phyloP scores from a whole-genome alignment of 2,113 vertebrate genomes.

The Cynopterus brachyotis region DNA sequence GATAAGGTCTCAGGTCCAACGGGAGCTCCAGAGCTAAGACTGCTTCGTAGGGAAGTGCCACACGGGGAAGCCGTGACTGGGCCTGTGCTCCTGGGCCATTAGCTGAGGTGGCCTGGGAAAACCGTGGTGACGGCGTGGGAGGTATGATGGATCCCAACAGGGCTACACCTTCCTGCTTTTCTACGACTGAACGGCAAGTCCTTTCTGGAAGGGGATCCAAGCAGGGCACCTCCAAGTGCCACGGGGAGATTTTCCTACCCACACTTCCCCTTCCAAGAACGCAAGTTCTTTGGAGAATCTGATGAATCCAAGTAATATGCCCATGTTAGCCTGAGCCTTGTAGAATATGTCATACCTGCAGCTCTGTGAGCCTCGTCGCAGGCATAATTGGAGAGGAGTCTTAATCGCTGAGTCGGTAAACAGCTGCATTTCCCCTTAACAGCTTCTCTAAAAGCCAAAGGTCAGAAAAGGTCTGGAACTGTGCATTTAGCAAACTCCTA shows the following conservation, averaged over 20 bases:
- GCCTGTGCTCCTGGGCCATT: fast-evolving
- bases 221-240: neutral
- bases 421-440: fast-evolving
- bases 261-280: neutral
- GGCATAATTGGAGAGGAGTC: neutral
- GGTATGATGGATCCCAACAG: neutral
- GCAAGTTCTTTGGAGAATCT: neutral
- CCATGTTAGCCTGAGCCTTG: neutral
- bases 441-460: neutral
- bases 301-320: too few species aligned
- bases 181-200: fast-evolving
- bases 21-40: neutral
- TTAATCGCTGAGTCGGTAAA: neutral
- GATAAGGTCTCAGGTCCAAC: neutral
- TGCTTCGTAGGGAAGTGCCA: fast-evolving
- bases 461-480: neutral
- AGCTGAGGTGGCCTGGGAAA: neutral
- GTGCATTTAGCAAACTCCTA: neutral
- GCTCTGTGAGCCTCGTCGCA: neutral
- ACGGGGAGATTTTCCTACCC: fast-evolving
- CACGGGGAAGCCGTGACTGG: neutral
- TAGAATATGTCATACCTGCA: neutral
- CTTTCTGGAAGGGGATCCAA: neutral
- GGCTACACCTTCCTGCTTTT: fast-evolving
- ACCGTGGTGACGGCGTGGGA: fast-evolving